phyloP scores from a whole-genome alignment of 92 coral and sea anemone species.

The Parazoanthus atlanticus region DNA sequence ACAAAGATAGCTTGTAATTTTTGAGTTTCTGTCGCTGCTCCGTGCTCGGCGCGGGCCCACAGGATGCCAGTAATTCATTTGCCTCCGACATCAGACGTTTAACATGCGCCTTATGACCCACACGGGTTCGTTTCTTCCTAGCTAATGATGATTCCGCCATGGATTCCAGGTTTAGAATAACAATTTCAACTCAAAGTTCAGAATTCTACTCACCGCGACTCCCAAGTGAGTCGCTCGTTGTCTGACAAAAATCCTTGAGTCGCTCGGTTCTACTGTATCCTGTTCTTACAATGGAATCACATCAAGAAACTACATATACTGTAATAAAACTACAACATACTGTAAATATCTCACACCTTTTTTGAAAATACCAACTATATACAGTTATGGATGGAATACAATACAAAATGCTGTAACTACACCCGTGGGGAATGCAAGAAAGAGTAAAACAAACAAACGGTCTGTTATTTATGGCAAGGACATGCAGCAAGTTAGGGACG shows the following conservation, averaged over 20 bases:
- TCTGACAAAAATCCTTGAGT: not conserved
- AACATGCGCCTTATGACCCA: constrained; percentile 38
- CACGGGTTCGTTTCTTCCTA: constrained; percentile 41
- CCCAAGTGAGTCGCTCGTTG: not conserved
- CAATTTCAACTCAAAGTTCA: not conserved
- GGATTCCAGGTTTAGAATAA: not conserved
- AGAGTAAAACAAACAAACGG: no score
- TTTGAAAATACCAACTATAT: no score
- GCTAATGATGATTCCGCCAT: not conserved
- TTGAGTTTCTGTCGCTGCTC: constrained; percentile 42
- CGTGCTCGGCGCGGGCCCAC: not conserved
- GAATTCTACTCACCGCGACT: not conserved
- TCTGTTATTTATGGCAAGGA: no score
- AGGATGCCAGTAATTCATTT: constrained; percentile 11
- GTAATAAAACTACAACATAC: no score
- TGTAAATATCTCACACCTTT: no score
- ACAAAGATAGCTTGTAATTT: constrained; percentile 40
- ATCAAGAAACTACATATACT: no score
- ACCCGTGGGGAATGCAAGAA: no score
- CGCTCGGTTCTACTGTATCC: not conserved
- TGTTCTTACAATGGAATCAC: not conserved
- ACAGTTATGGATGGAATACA: no score
- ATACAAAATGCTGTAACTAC: no score
- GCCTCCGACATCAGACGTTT: constrained; percentile 33
- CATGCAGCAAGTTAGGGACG: no score